Evolutionary conservation across 2,113 vertebrate species (phyloP).

Genomic region (Pandion haliaetus): DNA sequence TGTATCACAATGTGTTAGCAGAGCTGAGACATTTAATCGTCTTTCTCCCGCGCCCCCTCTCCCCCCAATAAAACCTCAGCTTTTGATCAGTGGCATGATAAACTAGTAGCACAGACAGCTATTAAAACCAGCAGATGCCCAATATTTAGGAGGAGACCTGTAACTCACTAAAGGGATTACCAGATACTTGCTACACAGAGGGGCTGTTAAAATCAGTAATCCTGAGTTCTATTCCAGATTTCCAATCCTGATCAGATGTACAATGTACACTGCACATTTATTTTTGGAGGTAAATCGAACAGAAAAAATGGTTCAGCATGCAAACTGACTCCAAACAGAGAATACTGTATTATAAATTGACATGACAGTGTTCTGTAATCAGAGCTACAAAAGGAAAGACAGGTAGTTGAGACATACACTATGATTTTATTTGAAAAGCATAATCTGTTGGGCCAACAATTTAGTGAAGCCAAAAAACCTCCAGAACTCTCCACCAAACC

Average conservation of each 20-base stretch:
- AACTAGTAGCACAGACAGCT: not conserved
- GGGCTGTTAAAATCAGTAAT: not conserved
- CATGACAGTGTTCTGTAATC: not conserved
- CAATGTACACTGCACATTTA: not conserved
- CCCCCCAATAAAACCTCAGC: not conserved
- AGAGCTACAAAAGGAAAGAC: not conserved
- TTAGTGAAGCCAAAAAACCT: not conserved
- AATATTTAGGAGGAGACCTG: not conserved
- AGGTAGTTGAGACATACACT: accelerated
- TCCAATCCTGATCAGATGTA: not conserved
- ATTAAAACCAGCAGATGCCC: not conserved
- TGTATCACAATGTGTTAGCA: not conserved
- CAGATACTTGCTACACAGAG: not conserved
- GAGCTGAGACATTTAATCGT: not conserved
- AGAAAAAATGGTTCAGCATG: not conserved
- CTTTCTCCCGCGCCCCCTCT: accelerated
- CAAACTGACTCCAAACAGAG: not conserved
- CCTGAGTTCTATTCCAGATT: not conserved
- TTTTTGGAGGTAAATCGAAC: not conserved
- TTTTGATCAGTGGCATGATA: not conserved
- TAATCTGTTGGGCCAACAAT: not conserved
- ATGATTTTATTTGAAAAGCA: not conserved
- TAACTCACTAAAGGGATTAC: not conserved
- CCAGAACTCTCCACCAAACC: not conserved
- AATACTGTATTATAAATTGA: not conserved